Conservation (phyloP, 2,113 vertebrate species). For the Collichthys lucidus region DNA sequence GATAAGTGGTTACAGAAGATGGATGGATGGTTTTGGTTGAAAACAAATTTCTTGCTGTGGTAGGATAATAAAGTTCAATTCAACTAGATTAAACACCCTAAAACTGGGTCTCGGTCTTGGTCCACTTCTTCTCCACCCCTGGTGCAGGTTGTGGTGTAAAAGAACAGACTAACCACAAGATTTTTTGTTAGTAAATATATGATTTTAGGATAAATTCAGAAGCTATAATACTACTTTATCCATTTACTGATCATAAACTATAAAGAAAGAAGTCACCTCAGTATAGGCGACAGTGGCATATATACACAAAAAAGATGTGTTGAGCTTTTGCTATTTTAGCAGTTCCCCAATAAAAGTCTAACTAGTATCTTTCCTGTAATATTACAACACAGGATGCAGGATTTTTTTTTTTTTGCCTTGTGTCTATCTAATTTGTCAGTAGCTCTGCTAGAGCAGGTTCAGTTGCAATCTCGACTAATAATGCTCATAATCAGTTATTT, state of each 20-base stretch:
- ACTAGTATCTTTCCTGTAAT: neutral
- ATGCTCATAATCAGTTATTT: neutral
- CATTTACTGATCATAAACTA: neutral
- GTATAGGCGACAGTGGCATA: neutral
- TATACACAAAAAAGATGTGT: neutral
- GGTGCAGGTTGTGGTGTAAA: neutral
- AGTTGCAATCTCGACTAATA: too few relatives aligned
- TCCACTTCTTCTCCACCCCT: neutral
- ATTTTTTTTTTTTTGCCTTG: neutral
- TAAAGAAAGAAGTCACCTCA: neutral
- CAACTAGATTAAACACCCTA: neutral
- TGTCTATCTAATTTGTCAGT: neutral
- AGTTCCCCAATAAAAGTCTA: neutral
- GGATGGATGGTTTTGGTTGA: too few relatives aligned
- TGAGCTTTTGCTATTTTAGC: neutral
- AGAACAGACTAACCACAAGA: neutral
- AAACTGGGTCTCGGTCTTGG: neutral
- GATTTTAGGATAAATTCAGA: neutral
- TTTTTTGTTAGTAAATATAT: neutral
- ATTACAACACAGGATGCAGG: neutral
- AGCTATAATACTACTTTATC: neutral
- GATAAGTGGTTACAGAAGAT: too few relatives aligned
- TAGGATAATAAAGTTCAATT: too few relatives aligned
- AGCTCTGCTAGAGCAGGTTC: too few relatives aligned
- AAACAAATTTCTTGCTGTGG: too few relatives aligned